phyloP scores from a whole-genome alignment of 2,113 vertebrate genomes.

The Cranoglanis bouderius region DNA sequence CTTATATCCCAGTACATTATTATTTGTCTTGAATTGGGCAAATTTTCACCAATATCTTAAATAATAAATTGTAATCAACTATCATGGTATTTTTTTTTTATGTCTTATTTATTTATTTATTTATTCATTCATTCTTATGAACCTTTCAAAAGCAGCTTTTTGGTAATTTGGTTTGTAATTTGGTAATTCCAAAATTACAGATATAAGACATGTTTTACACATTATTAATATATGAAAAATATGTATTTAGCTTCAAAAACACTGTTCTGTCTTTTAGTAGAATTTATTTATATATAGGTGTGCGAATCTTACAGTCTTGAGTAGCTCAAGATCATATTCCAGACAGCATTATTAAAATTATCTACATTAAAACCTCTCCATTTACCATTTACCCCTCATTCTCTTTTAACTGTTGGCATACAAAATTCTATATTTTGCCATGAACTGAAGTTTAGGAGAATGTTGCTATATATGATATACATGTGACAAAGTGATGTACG shows the following conservation, averaged over 20 bases:
- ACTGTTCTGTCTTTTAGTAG: too few species aligned
- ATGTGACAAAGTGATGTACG: neutral
- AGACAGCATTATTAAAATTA: neutral
- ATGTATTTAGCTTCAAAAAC: neutral
- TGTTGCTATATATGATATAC: neutral
- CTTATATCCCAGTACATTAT: neutral
- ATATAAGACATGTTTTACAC: neutral
- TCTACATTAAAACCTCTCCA: neutral
- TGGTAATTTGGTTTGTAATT: neutral
- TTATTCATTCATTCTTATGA: neutral
- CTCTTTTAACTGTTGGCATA: neutral
- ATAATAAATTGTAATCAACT: neutral
- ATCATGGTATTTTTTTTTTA: neutral
- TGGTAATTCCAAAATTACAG: neutral
- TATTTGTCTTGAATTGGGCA: neutral
- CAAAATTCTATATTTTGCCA: neutral
- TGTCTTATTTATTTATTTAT: accelerated
- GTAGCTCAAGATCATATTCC: neutral
- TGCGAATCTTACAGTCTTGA: neutral
- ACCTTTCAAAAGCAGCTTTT: neutral
- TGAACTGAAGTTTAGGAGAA: neutral
- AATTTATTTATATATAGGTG: neutral
- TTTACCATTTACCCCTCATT: neutral
- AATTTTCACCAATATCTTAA: neutral
- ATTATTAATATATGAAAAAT: neutral